A percentile compares a stretch with the other conserved stretches of the same genome.
phyloP scores from a whole-genome alignment of 2,113 vertebrate species.

The Osmerus eperlanus region DNA sequence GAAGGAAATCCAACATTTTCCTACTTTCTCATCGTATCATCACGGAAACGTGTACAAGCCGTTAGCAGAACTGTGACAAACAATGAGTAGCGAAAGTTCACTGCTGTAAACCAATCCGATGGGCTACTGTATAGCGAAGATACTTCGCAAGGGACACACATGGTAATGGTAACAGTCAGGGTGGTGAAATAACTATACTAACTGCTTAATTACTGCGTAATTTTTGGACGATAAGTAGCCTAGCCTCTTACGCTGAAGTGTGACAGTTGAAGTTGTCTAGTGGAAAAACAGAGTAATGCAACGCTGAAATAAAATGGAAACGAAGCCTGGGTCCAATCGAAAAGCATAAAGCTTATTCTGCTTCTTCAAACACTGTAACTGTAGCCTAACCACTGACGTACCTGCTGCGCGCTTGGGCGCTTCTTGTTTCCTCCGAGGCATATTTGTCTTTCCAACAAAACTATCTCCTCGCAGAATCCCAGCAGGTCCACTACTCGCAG shows the following conservation, averaged over 20 bases:
- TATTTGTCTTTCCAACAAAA: constrained; percentile 73
- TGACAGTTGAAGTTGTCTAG: constrained; percentile 3
- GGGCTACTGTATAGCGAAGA: no score
- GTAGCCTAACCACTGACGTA: constrained; percentile 64
- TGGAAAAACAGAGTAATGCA: not conserved
- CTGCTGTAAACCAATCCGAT: no score
- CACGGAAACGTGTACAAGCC: no score
- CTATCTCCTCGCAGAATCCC: constrained; percentile 73
- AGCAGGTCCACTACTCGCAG: constrained; percentile 77
- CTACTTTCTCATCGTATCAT: not conserved
- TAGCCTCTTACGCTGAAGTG: not conserved
- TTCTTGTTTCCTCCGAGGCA: constrained; percentile 98
- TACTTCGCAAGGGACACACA: not conserved
- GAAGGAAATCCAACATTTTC: not conserved
- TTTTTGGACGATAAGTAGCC: not conserved
- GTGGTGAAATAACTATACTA: not conserved
- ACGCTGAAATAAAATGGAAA: constrained; percentile 40
- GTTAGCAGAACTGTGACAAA: not conserved
- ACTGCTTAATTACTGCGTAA: not conserved
- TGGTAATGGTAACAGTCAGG: not conserved
- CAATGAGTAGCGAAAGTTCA: not conserved
- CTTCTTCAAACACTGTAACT: constrained; percentile 10
- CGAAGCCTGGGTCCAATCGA: constrained; percentile 56
- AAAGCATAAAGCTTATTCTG: constrained; percentile 46
- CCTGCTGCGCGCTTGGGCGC: constrained; percentile 96